phyloP scores from a whole-genome alignment of 2,113 vertebrate species.

The Pseudorasbora parva region DNA sequence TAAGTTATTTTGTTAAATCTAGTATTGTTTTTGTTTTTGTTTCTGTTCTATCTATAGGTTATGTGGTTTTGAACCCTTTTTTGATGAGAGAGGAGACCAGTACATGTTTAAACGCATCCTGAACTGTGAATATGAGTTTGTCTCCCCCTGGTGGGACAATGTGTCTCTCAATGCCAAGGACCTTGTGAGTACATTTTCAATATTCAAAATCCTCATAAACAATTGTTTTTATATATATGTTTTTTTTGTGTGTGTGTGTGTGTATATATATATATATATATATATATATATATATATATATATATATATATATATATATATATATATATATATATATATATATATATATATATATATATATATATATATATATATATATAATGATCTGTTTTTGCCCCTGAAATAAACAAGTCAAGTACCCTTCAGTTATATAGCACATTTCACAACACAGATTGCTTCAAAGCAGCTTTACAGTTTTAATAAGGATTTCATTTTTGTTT shows the following conservation, averaged over 20 bases:
- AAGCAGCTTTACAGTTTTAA: no score
- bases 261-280: no score
- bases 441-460: no score
- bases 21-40: neutral
- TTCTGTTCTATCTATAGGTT: constrained; percentile 73
- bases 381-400: neutral
- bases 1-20: neutral
- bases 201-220: neutral
- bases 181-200: constrained; percentile 77
- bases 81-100: constrained; percentile 88
- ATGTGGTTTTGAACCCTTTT: constrained; percentile 91
- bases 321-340: no score
- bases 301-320: no score
- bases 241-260: no score
- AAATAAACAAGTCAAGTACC: neutral
- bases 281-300: no score
- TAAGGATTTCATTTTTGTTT: no score
- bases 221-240: no score
- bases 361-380: no score
- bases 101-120: constrained; percentile 91
- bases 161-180: constrained; percentile 91
- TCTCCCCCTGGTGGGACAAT: constrained; percentile 93
- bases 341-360: no score
- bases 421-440: no score
- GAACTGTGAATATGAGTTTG: constrained; percentile 91